Base-by-base conservation (phyloP, 2,888 invertebrate species). In the Drosophila austrosaltans region DNA sequence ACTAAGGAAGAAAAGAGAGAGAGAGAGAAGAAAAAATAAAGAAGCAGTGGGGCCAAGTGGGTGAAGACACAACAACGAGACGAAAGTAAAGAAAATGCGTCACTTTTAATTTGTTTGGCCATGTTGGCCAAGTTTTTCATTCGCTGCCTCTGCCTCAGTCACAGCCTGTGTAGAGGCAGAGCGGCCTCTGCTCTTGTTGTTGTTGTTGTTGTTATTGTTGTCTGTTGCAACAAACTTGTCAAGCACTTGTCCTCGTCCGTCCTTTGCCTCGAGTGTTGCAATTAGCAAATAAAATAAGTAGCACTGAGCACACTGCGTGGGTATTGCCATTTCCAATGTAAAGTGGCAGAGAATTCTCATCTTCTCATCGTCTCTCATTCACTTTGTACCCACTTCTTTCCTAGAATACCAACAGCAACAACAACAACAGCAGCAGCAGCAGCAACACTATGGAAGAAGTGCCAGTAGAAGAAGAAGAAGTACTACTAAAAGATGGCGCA, bases 241-340 rank as follows among this genome's bases (percentile, higher is more conserved):
- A 62, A 81, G 81, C 53, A 68, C 75, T 78, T 67, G 66, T 72
- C 81, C 71, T 76, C 81, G 61, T 57, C 54, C 64, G 75, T 76
- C 81, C 53, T 57, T 48, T 62, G 75, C 64, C 78, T 73, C 69
- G 83, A 83, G 83, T 83, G 87, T 83, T 88, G 89, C 83, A 83
- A 83, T 83, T 83, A 83, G 83, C 88, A 83, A 88, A 83, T 83
- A 83, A 88, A 83, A 83, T 83, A 83, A 86, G 88, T 83, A 85
- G 83, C 78, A 73, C 64, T 48, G 53, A 54, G 76, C 73, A 65
- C 58, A 53, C 56, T 74, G 69, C 66, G 77, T 76, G 63, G 70
- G 70, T 62, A 76, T 76, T 78, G 73, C 72, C 78, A 76, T 76
- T 78, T 70, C 70, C 81, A 72, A 70, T 69, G 73, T 56, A 70